Evolutionary conservation across 2,797 vertebrate genomes (phyloP).

Genomic region (Sebastes umbrosus): DNA sequence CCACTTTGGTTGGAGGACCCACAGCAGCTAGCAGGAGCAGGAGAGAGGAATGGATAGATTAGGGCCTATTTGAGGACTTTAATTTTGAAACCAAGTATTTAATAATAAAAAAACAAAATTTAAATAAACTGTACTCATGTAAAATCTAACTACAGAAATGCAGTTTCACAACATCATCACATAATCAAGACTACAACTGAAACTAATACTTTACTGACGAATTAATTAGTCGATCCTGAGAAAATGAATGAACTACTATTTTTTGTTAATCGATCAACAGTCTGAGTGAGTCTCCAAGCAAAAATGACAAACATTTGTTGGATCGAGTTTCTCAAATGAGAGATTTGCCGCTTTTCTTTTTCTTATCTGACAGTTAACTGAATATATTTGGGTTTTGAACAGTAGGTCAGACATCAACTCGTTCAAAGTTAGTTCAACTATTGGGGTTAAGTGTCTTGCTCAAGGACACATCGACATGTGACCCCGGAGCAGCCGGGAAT

Average conservation of each 20-base stretch:
- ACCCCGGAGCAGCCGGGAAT: too few relatives aligned
- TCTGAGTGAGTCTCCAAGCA: not conserved
- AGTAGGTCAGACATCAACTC: too few relatives aligned
- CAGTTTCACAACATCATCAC: not conserved
- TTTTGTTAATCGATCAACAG: not conserved
- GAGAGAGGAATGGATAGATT: not conserved
- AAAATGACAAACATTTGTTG: not conserved
- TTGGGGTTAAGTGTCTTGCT: too few relatives aligned
- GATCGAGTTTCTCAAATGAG: not conserved
- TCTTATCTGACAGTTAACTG: too few relatives aligned
- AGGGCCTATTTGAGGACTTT: too few relatives aligned
- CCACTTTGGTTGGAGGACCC: constrained; percentile 74
- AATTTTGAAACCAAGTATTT: not conserved
- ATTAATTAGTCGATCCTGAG: not conserved
- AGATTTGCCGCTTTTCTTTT: not conserved
- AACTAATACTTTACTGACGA: not conserved
- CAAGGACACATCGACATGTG: too few relatives aligned
- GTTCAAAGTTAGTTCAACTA: too few relatives aligned
- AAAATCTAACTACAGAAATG: not conserved
- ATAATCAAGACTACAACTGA: not conserved
- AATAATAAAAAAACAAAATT: not conserved
- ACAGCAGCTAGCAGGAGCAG: constrained; percentile 54
- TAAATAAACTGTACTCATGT: not conserved
- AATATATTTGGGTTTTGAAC: not conserved
- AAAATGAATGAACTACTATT: too few relatives aligned